Percentiles rank a stretch among this genome's conserved stretches.
These are phyloP conservation scores for Drosophila grimshawi DNA, from an alignment of 1,140 invertebrate species.

Conservation along the genomic window DNA sequence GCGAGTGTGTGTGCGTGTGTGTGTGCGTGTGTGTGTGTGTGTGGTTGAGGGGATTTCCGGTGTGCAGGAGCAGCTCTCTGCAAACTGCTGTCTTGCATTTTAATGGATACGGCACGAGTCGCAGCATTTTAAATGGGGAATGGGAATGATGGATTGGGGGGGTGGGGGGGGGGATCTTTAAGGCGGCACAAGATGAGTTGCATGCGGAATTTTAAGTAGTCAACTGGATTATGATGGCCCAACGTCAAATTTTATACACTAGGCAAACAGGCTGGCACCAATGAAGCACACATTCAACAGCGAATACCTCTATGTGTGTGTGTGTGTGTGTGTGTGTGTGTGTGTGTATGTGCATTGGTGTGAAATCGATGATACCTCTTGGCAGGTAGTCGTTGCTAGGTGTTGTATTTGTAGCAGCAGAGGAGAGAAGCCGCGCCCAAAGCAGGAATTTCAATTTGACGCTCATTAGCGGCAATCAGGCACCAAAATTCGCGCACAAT, in stretches of 20 bases:
- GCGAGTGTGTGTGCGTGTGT: constrained; percentile 3
- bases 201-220: constrained; percentile 52
- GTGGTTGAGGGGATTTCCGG: constrained; percentile 13
- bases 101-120: constrained; percentile 28
- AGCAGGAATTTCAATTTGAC: constrained; percentile 66
- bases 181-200: constrained; percentile 44
- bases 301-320: not conserved
- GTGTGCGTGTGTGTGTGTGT: constrained; percentile 2
- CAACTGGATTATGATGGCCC: constrained; percentile 51
- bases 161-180: not conserved
- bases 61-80: constrained; percentile 11
- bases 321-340: not conserved
- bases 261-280: not conserved
- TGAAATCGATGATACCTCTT: constrained; percentile 43
- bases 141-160: too few species aligned
- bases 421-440: constrained; percentile 2
- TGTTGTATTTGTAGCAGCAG: too few species aligned
- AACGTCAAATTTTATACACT: constrained; percentile 44
- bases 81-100: constrained; percentile 41
- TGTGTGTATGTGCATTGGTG: constrained; percentile 20
- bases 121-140: too few species aligned
- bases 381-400: not conserved
- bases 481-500: constrained; percentile 30
- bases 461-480: constrained; percentile 66
- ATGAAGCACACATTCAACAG: not conserved